Evolutionary conservation across 2,888 invertebrate genomes (phyloP).

Genomic region (Clitarchus hookeri): DNA sequence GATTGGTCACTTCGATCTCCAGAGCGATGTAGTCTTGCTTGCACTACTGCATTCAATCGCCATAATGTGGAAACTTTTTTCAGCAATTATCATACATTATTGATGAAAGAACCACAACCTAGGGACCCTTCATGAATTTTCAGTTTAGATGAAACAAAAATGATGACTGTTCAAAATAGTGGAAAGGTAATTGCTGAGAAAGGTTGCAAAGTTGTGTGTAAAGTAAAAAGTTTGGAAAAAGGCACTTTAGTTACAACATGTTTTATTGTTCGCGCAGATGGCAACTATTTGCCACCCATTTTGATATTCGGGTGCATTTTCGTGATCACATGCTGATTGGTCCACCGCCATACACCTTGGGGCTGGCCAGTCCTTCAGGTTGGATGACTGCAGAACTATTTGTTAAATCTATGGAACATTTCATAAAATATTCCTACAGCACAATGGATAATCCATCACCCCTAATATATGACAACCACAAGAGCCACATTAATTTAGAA

Average conservation of each 20-base stretch:
- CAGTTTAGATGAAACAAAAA: not conserved
- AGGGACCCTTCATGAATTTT: not conserved
- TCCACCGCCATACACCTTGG: slow-evolving; percentile 41
- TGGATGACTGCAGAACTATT: slow-evolving; percentile 42
- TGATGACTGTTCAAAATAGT: not conserved
- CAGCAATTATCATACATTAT: not conserved
- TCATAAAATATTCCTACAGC: slow-evolving; percentile 41
- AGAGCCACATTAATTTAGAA: slow-evolving; percentile 48
- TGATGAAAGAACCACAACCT: not conserved
- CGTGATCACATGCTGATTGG: slow-evolving; percentile 46
- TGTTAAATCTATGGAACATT: slow-evolving; percentile 41
- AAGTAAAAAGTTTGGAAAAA: not conserved
- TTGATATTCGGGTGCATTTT: slow-evolving; percentile 44
- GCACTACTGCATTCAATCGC: not conserved
- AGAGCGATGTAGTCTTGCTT: not conserved
- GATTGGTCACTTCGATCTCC: not conserved
- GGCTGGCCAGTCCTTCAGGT: slow-evolving; percentile 41
- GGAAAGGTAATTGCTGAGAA: not conserved
- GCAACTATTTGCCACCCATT: not conserved
- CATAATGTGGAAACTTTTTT: not conserved
- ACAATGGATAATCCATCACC: slow-evolving; percentile 47
- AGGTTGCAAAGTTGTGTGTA: not conserved
- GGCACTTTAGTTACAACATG: not conserved
- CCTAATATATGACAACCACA: slow-evolving; percentile 50
- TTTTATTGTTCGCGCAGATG: not conserved